phyloP scores from a whole-genome alignment of 2,797 vertebrate genomes.

The Buceros bicornis region DNA sequence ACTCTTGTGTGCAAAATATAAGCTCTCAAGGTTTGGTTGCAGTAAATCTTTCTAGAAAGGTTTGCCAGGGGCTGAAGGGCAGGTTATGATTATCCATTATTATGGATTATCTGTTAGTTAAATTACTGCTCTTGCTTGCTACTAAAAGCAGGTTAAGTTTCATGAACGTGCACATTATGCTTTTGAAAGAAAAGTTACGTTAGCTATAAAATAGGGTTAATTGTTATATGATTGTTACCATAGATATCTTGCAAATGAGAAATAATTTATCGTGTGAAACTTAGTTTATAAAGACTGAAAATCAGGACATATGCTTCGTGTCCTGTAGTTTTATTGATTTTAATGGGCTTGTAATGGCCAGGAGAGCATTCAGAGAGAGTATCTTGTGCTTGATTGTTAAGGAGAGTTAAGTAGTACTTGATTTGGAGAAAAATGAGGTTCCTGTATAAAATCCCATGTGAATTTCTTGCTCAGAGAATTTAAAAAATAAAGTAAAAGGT shows the following conservation, averaged over 20 bases:
- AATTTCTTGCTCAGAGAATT: background rate
- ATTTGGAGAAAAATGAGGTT: background rate
- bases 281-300: background rate
- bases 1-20: background rate
- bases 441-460: background rate
- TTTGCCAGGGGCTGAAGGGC: background rate
- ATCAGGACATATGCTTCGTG: background rate
- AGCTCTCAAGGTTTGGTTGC: background rate
- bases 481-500: rapidly evolving
- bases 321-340: background rate
- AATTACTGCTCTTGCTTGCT: background rate
- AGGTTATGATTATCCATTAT: too few relatives aligned
- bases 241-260: background rate
- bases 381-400: background rate
- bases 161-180: background rate
- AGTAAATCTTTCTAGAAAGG: background rate
- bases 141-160: background rate
- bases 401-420: background rate
- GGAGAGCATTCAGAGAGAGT: background rate
- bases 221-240: background rate
- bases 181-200: background rate
- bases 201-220: background rate
- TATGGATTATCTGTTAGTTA: background rate
- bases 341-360: background rate
- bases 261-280: background rate